A percentile compares a stretch with the other conserved stretches of the same genome.
These are phyloP conservation scores for Tetramorium parvispinum DNA, from an alignment of 1,140 invertebrate species.

Conservation along the genomic window DNA sequence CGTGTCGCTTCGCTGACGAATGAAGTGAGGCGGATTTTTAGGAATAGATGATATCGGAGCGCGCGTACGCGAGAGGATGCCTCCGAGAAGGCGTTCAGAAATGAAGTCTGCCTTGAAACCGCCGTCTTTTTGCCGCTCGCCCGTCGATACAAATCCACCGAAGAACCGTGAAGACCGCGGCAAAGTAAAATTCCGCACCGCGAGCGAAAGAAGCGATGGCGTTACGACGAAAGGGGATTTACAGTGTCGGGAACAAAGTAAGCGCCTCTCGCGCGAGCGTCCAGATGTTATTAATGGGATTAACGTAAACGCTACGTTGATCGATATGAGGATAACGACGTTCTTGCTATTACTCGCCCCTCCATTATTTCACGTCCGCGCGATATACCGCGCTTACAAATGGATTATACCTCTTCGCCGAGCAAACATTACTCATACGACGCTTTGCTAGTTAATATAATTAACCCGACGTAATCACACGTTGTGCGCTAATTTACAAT, in stretches of 20 bases:
- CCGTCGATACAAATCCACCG: conserved; percentile 72
- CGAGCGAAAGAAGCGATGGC: conserved; percentile 21
- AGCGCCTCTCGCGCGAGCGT: background rate
- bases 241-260: conserved; percentile 49
- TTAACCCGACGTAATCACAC: conserved; percentile 32
- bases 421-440: conserved; percentile 40
- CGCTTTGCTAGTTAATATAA: conserved; percentile 51
- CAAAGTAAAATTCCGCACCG: conserved; percentile 68
- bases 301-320: conserved; percentile 53
- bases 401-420: conserved; percentile 27
- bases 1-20: conserved; percentile 26
- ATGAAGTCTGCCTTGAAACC: conserved; percentile 72
- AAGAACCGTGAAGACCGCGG: conserved; percentile 67
- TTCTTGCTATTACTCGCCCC: conserved; percentile 50
- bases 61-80: background rate
- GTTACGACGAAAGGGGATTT: conserved; percentile 17
- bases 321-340: conserved; percentile 48
- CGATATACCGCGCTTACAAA: conserved; percentile 39
- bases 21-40: conserved; percentile 52
- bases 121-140: conserved; percentile 59
- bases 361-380: conserved; percentile 54
- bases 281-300: conserved; percentile 48
- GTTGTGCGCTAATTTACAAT: conserved; percentile 45
- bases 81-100: conserved; percentile 53
- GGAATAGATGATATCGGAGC: conserved; percentile 54